Percentiles rank a stretch among this genome's conserved stretches.
These are phyloP conservation scores for Spilosoma lubricipeda DNA, from an alignment of 2,888 invertebrate species.

Conservation along the genomic window DNA sequence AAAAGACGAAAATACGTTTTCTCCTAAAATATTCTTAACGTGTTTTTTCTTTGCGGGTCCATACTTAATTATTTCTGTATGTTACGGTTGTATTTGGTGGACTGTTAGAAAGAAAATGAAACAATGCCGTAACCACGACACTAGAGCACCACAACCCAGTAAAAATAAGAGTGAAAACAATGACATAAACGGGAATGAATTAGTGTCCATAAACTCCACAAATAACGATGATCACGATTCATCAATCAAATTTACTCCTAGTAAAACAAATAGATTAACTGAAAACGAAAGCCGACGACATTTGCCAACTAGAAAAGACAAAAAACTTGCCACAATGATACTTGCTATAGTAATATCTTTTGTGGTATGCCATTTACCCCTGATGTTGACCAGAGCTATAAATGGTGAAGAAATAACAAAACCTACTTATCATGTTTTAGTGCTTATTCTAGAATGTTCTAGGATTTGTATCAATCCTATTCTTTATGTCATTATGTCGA, in stretches of 20 bases:
- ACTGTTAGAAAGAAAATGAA: slow-evolving; percentile 90
- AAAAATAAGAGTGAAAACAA: slow-evolving; percentile 17
- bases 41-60: slow-evolving; percentile 93
- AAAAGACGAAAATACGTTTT: slow-evolving; percentile 87
- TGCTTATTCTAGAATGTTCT: slow-evolving; percentile 93
- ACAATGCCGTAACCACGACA: slow-evolving; percentile 76
- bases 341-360: slow-evolving; percentile 96
- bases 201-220: slow-evolving; percentile 11
- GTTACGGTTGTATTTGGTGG: slow-evolving; percentile 93
- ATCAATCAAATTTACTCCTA: slow-evolving; percentile 11
- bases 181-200: not conserved
- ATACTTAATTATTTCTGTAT: slow-evolving; percentile 92
- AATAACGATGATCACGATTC: slow-evolving; percentile 1
- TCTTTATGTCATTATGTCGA: slow-evolving; percentile 97
- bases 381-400: slow-evolving; percentile 92
- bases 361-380: slow-evolving; percentile 94
- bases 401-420: slow-evolving; percentile 87
- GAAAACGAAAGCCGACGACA: slow-evolving; percentile 80
- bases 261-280: slow-evolving; percentile 52
- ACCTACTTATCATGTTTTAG: slow-evolving; percentile 89
- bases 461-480: slow-evolving; percentile 96
- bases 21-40: slow-evolving; percentile 92
- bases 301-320: slow-evolving; percentile 91
- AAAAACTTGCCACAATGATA: slow-evolving; percentile 93
- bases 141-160: slow-evolving; percentile 49